These are phyloP conservation scores for Leucophora obtusa DNA, from an alignment of 2,888 invertebrate species.

Conservation along the genomic window DNA sequence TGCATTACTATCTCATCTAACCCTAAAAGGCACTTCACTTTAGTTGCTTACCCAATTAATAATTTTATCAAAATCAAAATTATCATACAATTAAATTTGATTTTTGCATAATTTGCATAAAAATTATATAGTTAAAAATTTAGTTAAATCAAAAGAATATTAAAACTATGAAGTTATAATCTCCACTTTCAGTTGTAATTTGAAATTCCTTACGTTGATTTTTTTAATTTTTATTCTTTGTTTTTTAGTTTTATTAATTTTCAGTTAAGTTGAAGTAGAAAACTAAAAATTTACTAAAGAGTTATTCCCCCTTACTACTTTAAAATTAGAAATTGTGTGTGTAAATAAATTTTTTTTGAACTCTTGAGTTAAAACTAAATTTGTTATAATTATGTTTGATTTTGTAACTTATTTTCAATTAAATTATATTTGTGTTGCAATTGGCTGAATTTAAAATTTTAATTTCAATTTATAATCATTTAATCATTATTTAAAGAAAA, in stretches of 20 bases:
- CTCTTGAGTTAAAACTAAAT: conserved; percentile 24
- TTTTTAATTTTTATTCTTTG: conserved; percentile 39
- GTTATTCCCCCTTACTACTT: conserved; percentile 21
- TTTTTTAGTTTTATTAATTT: conserved; percentile 50
- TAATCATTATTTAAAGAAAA: conserved; percentile 36
- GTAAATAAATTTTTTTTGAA: conserved; percentile 47
- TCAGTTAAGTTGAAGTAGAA: conserved; percentile 59
- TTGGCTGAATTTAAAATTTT: conserved; percentile 69
- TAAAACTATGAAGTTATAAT: conserved; percentile 30
- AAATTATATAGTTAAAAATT: conserved; percentile 47
- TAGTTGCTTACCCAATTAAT: conserved; percentile 50
- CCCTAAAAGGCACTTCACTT: conserved; percentile 57
- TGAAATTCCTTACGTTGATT: conserved; percentile 24
- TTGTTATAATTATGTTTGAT: conserved; percentile 24
- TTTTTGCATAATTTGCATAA: conserved; percentile 63
- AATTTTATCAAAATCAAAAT: conserved; percentile 53
- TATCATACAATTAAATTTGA: conserved; percentile 58
- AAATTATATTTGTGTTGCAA: conserved; percentile 68
- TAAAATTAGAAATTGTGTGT: conserved; percentile 52
- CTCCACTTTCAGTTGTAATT: conserved; percentile 49
- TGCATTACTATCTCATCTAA: conserved; percentile 17
- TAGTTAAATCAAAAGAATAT: conserved; percentile 29
- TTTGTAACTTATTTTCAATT: conserved; percentile 31
- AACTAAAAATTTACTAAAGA: conserved; percentile 37
- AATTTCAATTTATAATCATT: conserved; percentile 52